A percentile compares a stretch with the other conserved stretches of the same genome.
Evolutionary conservation across 2,113 vertebrate genomes (phyloP).

Genomic region (Rhizomys pruinosus): DNA sequence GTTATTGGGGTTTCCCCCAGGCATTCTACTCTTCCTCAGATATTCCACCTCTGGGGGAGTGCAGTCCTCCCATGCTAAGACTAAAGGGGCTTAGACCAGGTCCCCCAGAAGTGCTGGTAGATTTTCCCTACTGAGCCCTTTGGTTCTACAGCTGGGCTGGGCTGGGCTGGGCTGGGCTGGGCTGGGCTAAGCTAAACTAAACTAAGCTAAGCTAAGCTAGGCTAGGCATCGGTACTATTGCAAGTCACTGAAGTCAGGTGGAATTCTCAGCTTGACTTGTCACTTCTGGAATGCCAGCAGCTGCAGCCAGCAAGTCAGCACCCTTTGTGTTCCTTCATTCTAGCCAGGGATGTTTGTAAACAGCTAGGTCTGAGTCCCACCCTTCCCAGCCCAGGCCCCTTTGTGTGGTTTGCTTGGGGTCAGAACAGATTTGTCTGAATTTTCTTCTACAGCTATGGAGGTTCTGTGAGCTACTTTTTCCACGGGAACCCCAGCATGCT

Average conservation of each 20-base stretch:
- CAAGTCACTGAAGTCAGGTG: neutral
- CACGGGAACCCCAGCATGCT: neutral
- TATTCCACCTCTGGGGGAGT: neutral
- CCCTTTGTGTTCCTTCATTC: neutral
- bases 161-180: neutral
- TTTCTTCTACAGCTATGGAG: neutral
- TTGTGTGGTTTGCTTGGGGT: neutral
- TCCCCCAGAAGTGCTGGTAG: neutral
- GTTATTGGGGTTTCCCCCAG: neutral
- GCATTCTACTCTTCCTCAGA: neutral
- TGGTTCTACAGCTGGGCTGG: neutral
- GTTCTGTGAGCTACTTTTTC: neutral
- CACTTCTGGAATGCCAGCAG: neutral
- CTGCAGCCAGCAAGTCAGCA: neutral
- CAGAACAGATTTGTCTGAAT: neutral
- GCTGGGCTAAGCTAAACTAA: too few species aligned
- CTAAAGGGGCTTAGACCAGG: neutral
- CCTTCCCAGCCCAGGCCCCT: too few species aligned
- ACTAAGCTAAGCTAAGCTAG: neutral
- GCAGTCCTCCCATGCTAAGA: accelerated
- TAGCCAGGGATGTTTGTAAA: neutral
- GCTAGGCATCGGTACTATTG: accelerated
- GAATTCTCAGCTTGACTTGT: slow-evolving; percentile 36
- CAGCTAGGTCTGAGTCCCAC: neutral
- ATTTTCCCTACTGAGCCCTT: neutral